Base-by-base conservation (phyloP, 1,140 invertebrate genomes). In the Anastrepha obliqua region DNA sequence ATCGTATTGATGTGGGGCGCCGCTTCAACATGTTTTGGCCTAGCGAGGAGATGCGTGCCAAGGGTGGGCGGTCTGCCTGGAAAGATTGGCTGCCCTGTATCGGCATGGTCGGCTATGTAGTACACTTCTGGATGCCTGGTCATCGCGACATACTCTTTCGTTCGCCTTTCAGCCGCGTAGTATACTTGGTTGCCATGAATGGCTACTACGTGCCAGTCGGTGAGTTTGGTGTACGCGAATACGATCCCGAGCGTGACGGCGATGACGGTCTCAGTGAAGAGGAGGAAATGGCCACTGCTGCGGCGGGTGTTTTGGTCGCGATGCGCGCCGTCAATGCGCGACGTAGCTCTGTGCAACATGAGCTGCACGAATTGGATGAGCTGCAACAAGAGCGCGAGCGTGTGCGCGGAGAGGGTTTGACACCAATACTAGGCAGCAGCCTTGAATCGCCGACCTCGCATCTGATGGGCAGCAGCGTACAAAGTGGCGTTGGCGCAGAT, bases 141-240 rank as follows among this genome's bases (percentile, higher is more conserved):
- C 98, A 99, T 94, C 95, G 96, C 87, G 97, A 99, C 93, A 96
- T 96, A 0, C 95, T 96, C 89, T 95, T 96, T 74, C 95, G 98
- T 7, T 98, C 98, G 15, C 97, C 98, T 91, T 96, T 98, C 0
- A 98, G 98, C 92, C 96, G 97, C 89, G 97, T 96, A 29, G 98
- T 99, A 62, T 94, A 98, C 2, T 95, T 99, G n/a, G 95, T 99
- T 1, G 97, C 98, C 93, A 97, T 99, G 85, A 97, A 97, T 6
- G 98, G 99, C 90, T 97, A 96, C 89, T 99, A 96, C 94, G 98
- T 99, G 86, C 98, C 98, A 20, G 98, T 99, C 87, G 97, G 97
- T 1, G 98, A 99, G 93, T 95, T 95, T 91, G 98, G 97, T 74
- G 96, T 98, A 9, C 95, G 96, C 89, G 96, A 98, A 85, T 93